phyloP scores from a whole-genome alignment of 2,113 vertebrate species.

The Scolopax mira region DNA sequence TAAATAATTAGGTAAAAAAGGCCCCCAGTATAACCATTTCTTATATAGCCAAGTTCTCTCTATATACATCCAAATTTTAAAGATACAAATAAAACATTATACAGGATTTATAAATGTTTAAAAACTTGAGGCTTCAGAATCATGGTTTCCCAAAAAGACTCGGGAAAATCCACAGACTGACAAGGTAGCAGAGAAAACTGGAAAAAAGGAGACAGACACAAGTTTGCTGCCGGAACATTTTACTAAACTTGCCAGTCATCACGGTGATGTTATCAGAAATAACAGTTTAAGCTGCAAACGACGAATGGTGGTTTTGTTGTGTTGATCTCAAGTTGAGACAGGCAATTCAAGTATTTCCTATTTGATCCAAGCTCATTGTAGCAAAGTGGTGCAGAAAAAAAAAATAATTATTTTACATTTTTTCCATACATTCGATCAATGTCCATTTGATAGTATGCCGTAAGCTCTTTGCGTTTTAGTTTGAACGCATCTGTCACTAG shows the following conservation, averaged over 20 bases:
- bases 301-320: conserved; percentile 42
- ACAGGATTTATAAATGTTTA: conserved; percentile 82
- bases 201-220: conserved; percentile 70
- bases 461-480: conserved; percentile 93
- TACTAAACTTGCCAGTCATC: conserved; percentile 71
- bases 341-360: conserved; percentile 79
- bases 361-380: conserved; percentile 73
- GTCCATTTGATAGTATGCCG: conserved; percentile 85
- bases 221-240: conserved; percentile 71
- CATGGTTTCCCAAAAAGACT: conserved; percentile 55
- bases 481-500: conserved; percentile 97
- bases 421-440: conserved; percentile 92
- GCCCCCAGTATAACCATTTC: conserved; percentile 72
- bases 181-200: conserved; percentile 55
- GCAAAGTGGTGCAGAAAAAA: not conserved
- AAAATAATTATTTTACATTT: conserved; percentile 65
- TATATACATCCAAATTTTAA: conserved; percentile 80
- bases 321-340: conserved; percentile 71
- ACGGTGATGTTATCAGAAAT: conserved; percentile 41
- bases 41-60: conserved; percentile 74
- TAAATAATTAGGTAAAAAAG: conserved; percentile 79
- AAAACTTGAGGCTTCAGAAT: conserved; percentile 80
- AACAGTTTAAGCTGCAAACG: conserved; percentile 60
- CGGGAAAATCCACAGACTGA: conserved; percentile 63
- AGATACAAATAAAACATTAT: conserved; percentile 81